These are phyloP conservation scores for Chrysocyon brachyurus DNA, from an alignment of 2,797 vertebrate genomes.

Conservation along the genomic window DNA sequence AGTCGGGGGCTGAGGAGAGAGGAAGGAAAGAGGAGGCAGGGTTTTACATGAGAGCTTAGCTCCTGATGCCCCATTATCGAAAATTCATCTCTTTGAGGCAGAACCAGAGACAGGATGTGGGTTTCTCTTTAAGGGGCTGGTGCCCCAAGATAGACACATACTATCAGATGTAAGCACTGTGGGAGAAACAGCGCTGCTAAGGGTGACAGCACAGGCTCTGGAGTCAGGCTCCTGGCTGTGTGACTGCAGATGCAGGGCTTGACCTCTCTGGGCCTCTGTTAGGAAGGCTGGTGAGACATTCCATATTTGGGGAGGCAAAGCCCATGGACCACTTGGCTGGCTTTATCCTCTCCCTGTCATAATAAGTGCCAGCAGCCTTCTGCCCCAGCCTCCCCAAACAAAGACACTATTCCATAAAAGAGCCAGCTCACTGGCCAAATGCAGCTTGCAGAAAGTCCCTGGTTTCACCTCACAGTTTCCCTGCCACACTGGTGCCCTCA, in stretches of 20 bases:
- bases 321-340: too few species aligned
- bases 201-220: background rate
- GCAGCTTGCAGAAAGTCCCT: background rate
- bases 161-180: accelerated
- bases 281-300: background rate
- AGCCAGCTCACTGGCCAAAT: background rate
- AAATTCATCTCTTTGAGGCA: slow-evolving; percentile 27
- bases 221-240: background rate
- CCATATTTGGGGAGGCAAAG: background rate
- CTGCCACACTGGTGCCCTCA: background rate
- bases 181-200: too few species aligned
- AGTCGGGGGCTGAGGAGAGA: background rate
- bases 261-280: background rate
- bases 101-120: slow-evolving; percentile 65
- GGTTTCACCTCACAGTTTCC: background rate
- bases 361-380: background rate
- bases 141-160: background rate
- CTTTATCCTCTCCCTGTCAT: background rate
- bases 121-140: slow-evolving; percentile 4
- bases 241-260: background rate
- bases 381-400: background rate
- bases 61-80: background rate
- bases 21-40: slow-evolving; percentile 16
- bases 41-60: background rate
- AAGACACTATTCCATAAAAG: too few species aligned